A percentile compares a stretch with the other conserved stretches of the same genome.
These are phyloP conservation scores for Cheilosia vernalis DNA, from an alignment of 2,888 invertebrate genomes.

Conservation along the genomic window DNA sequence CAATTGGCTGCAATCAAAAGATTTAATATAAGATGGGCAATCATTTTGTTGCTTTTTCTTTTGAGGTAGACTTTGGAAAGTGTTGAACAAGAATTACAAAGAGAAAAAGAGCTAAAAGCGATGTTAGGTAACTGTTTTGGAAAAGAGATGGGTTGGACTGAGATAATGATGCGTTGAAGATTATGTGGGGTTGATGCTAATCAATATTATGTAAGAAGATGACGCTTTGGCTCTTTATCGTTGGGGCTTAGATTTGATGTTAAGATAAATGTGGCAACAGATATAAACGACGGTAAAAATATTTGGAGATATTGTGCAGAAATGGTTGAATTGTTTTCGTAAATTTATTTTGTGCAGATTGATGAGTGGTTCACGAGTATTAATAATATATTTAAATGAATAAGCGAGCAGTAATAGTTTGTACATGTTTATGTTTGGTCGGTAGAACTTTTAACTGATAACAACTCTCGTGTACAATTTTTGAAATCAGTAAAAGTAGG, in stretches of 20 bases:
- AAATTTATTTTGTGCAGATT: too few relatives aligned
- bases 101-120: conserved; percentile 26
- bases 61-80: conserved; percentile 39
- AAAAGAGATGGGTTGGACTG: conserved; percentile 7
- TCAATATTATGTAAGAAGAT: conserved; percentile 38
- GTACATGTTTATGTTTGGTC: too few relatives aligned
- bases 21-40: conserved; percentile 26
- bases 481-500: too few relatives aligned
- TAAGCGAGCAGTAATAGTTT: too few relatives aligned
- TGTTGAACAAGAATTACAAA: conserved; percentile 28
- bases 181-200: conserved; percentile 37
- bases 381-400: too few relatives aligned
- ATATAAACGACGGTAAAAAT: too few relatives aligned
- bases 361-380: too few relatives aligned
- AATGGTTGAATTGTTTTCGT: too few relatives aligned
- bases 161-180: conserved; percentile 11
- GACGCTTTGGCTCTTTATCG: background rate
- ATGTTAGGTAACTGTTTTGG: conserved; percentile 47
- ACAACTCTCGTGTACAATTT: too few relatives aligned
- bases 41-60: conserved; percentile 4
- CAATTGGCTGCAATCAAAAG: conserved; percentile 26
- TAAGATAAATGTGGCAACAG: background rate
- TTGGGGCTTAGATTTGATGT: background rate
- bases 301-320: too few relatives aligned
- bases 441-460: too few relatives aligned